phyloP scores from a whole-genome alignment of 2,797 vertebrate genomes.

The Acanthis flammea region DNA sequence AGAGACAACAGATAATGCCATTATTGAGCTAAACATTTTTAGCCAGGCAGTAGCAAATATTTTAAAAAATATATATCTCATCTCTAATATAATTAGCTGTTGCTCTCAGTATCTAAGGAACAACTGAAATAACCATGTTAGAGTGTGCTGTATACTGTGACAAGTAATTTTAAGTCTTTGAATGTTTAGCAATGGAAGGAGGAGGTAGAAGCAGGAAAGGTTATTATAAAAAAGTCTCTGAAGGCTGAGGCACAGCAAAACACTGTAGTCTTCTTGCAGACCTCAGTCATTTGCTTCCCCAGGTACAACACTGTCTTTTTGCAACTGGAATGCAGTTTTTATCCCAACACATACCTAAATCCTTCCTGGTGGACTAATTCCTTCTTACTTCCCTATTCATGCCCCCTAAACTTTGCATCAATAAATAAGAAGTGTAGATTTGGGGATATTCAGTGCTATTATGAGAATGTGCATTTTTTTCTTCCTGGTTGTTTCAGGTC shows the following conservation, averaged over 20 bases:
- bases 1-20: background rate
- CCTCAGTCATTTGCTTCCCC: background rate
- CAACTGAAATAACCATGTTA: background rate
- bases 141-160: background rate
- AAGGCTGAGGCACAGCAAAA: background rate
- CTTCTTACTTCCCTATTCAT: background rate
- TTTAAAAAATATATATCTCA: rapidly evolving
- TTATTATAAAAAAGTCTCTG: background rate
- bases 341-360: background rate
- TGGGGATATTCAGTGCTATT: background rate
- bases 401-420: background rate
- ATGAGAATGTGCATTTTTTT: background rate
- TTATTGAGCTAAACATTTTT: background rate
- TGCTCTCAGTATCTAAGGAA: background rate
- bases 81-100: background rate
- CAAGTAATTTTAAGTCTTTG: background rate
- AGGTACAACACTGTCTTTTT: background rate
- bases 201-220: background rate
- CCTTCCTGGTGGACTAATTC: background rate
- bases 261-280: background rate
- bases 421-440: background rate
- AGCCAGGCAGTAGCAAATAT: background rate
- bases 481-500: background rate
- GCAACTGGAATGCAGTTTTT: background rate
- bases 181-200: background rate